A percentile compares a stretch with the other conserved stretches of the same genome.
These are phyloP conservation scores for Torymus auratus DNA, from an alignment of 2,888 invertebrate genomes.

Conservation along the genomic window DNA sequence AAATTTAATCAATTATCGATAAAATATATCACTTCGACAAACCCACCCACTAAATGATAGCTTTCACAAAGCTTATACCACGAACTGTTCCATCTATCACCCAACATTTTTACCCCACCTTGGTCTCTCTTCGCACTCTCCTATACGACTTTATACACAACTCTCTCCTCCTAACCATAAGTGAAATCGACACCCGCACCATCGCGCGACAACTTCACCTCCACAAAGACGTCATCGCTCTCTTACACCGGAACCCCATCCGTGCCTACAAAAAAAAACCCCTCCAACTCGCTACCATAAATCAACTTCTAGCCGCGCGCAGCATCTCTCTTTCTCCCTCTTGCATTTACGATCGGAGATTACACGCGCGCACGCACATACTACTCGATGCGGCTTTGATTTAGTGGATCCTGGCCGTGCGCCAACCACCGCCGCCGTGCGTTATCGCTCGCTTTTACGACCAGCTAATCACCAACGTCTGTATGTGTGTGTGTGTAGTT, in stretches of 20 bases:
- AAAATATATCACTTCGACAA: too few relatives aligned
- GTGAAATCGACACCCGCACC: not conserved
- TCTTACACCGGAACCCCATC: too few relatives aligned
- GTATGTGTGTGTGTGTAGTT: too few relatives aligned
- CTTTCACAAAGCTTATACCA: too few relatives aligned
- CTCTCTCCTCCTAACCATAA: not conserved
- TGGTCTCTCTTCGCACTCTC: too few relatives aligned
- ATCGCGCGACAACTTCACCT: too few relatives aligned
- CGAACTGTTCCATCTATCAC: too few relatives aligned
- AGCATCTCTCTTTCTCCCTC: not conserved
- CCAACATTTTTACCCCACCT: too few relatives aligned
- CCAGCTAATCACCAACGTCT: constrained; percentile 33
- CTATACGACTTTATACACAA: not conserved
- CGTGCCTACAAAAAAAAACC: too few relatives aligned
- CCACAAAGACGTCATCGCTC: too few relatives aligned
- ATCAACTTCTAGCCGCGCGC: not conserved
- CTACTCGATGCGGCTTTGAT: constrained; percentile 36
- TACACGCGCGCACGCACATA: constrained; percentile 4
- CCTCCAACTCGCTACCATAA: not conserved
- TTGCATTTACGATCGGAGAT: constrained; percentile 39
- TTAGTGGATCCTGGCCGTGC: constrained; percentile 35
- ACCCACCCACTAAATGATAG: too few relatives aligned
- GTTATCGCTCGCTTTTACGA: constrained; percentile 40
- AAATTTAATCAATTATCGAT: too few relatives aligned
- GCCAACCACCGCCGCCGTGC: constrained; percentile 17